Base-by-base conservation (phyloP, 2,797 vertebrate genomes). In the Chelon labrosus region DNA sequence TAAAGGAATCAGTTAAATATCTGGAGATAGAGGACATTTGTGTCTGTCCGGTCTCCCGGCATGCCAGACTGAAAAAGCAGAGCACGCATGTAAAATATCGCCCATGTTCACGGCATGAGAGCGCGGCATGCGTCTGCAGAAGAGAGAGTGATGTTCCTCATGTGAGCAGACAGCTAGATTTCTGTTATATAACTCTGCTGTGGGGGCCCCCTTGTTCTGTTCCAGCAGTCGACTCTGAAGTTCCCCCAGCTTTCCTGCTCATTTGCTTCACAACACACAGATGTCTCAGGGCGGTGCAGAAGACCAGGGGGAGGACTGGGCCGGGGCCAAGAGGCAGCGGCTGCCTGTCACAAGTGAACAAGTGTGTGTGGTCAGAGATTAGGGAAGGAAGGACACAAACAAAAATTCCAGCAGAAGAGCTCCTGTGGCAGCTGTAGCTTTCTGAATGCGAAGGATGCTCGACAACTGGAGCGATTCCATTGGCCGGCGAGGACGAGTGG, bases 381-480 rank as follows among this genome's bases (percentile, higher is more conserved):
- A 90, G 78, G 82, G 89, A 86, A 92, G 90, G 82, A 88, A 88
- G 88, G 89, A 68, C 66, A 82, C 89, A 89, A 86, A 89, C 84
- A 86, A 75, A 68, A 88, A 91, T 78, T 84, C 82, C 84, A 79
- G 82, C 76, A 79, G 88, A 92, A 91, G 88, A 94, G 95, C 91
- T 94, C 91, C 79, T 84, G 86, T 60, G 89, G 89, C 90, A 92
- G 89, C 88, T 89, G 94, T 42, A 92, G 85, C 70, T 92, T 93
- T 94, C 91, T 80, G 89, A 94, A 92, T 92, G 92, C 83, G 83
- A 93, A 93, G 88, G 94, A 94, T 92, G 89, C 92, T 85, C 89
- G 91, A 95, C 94, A 96, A 94, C 93, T 95, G 95, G 92, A 94
- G 84, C 56, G 39, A 85, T 85, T 86, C 57, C 92, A 96, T 94